These are phyloP conservation scores for Micromussa lordhowensis DNA, from an alignment of 92 coral and sea anemone species.

Conservation along the genomic window DNA sequence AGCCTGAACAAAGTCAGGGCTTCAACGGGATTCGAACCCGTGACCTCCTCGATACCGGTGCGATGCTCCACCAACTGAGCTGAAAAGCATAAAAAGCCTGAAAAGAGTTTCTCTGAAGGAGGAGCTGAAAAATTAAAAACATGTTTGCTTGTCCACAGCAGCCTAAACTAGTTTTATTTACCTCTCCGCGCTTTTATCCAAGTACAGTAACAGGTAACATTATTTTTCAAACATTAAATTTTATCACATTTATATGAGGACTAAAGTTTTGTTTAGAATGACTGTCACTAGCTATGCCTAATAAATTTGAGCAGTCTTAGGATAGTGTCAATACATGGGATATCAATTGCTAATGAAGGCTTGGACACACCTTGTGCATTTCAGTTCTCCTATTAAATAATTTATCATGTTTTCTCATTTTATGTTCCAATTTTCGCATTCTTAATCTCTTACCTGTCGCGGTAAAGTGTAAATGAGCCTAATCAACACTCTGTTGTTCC, in stretches of 20 bases:
- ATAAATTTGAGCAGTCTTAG: no score
- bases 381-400: neutral
- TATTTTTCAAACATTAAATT: no score
- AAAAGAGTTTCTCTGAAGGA: neutral
- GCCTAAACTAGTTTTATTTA: neutral
- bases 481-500: no score
- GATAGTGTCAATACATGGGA: neutral
- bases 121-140: neutral
- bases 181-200: neutral
- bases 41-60: no score
- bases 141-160: neutral
- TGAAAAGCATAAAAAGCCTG: no score
- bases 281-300: neutral
- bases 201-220: neutral
- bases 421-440: neutral
- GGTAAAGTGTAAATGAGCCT: neutral
- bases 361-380: neutral
- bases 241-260: neutral
- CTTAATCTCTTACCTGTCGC: neutral
- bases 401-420: neutral
- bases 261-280: neutral
- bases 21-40: no score
- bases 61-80: no score
- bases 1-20: no score
- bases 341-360: neutral